phyloP scores from a whole-genome alignment of 1,140 invertebrate species.

The Sycophila sp. region DNA sequence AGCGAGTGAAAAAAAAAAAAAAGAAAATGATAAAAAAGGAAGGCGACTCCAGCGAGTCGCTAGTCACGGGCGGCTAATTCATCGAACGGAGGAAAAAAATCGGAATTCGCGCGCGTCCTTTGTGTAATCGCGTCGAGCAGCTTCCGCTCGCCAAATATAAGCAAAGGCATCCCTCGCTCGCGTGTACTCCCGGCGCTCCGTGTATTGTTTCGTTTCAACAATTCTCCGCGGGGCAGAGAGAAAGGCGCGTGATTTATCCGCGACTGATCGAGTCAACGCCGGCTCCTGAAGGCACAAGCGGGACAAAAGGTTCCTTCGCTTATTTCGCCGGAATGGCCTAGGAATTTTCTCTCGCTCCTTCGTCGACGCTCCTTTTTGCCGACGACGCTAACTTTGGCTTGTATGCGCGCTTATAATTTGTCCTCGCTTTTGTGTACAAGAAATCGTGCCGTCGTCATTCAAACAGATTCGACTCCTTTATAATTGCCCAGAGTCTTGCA shows the following conservation, averaged over 20 bases:
- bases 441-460: too few relatives aligned
- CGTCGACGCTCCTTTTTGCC: too few relatives aligned
- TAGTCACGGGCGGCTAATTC: slow-evolving; percentile 23
- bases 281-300: neutral
- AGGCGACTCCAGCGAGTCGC: neutral
- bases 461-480: too few relatives aligned
- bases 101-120: neutral
- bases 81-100: neutral
- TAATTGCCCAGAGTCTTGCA: too few relatives aligned
- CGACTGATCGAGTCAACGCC: slow-evolving; percentile 36
- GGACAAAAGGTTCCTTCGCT: slow-evolving; percentile 4
- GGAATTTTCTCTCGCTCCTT: slow-evolving; percentile 15
- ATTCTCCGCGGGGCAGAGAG: neutral
- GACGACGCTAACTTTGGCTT: too few relatives aligned
- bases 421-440: too few relatives aligned
- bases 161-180: slow-evolving; percentile 15
- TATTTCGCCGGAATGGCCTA: neutral
- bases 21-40: too few relatives aligned
- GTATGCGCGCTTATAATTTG: too few relatives aligned
- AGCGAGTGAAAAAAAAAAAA: too few relatives aligned
- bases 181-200: neutral
- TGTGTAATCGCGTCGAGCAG: slow-evolving; percentile 13
- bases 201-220: slow-evolving; percentile 23
- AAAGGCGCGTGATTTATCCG: slow-evolving; percentile 22
- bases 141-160: slow-evolving; percentile 25